Evolutionary conservation across 2,113 vertebrate species (phyloP).

Genomic region (Larimichthys polyactis): DNA sequence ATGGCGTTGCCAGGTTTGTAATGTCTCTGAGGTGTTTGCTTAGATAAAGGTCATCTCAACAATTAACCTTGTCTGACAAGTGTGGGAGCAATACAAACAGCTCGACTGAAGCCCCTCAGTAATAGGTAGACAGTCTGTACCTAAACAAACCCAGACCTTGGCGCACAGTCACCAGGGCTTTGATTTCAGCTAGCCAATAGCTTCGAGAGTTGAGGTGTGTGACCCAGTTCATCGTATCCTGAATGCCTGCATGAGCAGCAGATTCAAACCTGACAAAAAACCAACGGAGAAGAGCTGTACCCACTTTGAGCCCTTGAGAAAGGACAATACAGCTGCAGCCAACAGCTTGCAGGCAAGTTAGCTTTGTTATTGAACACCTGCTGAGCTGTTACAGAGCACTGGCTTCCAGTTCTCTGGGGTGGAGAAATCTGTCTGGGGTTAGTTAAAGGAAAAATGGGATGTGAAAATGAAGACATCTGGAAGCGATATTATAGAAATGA

Average conservation of each 20-base stretch:
- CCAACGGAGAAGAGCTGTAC: constrained; percentile 17
- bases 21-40: constrained; percentile 69
- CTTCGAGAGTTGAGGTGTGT: constrained; percentile 1
- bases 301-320: constrained; percentile 16
- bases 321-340: constrained; percentile 49
- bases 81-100: constrained; percentile 70
- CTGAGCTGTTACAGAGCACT: constrained; percentile 35
- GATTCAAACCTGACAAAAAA: constrained; percentile 30
- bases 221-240: constrained; percentile 32
- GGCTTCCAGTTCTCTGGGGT: constrained; percentile 33
- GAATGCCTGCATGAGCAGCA: constrained; percentile 23
- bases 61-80: constrained; percentile 81
- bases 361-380: constrained; percentile 63
- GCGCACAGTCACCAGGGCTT: constrained; percentile 35
- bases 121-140: constrained; percentile 11
- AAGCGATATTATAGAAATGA: constrained; percentile 14
- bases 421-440: constrained; percentile 43
- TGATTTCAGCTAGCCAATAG: constrained; percentile 22
- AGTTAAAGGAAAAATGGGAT: constrained; percentile 12
- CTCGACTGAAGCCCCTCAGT: constrained; percentile 18
- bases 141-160: constrained; percentile 47
- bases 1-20: constrained; percentile 40
- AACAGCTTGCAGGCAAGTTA: constrained; percentile 50
- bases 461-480: constrained; percentile 46
- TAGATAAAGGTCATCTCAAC: constrained; percentile 74